Conservation (phyloP, 2,888 invertebrate species). For the Heliconius aoede region DNA sequence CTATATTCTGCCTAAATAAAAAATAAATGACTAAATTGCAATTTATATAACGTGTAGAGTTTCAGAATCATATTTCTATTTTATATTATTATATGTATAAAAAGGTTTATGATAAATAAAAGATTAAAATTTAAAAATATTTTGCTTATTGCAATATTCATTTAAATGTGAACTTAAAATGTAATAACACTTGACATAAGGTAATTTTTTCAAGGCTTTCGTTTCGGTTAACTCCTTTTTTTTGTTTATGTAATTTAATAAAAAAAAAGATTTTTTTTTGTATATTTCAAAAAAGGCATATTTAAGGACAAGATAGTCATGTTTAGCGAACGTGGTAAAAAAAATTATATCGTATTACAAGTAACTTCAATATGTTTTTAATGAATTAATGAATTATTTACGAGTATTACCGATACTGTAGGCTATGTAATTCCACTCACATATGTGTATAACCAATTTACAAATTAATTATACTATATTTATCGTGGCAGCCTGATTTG, state of each 20-base stretch:
- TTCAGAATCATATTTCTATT: too few relatives aligned
- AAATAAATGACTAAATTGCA: not conserved
- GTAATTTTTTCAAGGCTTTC: not conserved
- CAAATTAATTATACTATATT: not conserved
- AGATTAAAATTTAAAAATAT: not conserved
- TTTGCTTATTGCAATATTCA: not conserved
- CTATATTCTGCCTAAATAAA: too few relatives aligned
- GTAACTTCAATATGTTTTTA: slow-evolving; percentile 6
- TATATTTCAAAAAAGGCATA: not conserved
- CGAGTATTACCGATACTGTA: slow-evolving; percentile 12
- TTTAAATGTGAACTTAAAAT: not conserved
- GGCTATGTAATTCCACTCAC: slow-evolving; percentile 1
- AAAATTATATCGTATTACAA: slow-evolving; percentile 7
- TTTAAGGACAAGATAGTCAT: not conserved
- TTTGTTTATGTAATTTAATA: not conserved
- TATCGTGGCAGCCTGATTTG: not conserved
- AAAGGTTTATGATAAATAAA: too few relatives aligned
- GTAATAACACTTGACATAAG: not conserved
- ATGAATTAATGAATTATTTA: slow-evolving; percentile 29
- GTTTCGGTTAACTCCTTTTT: not conserved
- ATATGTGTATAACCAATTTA: slow-evolving; percentile 8
- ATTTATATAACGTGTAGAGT: not conserved
- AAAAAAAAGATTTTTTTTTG: not conserved
- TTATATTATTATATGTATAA: too few relatives aligned
- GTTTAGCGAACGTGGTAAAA: slow-evolving; percentile 20